Evolutionary conservation across 2,888 invertebrate species (phyloP).

Genomic region (Nephrotoma guestfalica): DNA sequence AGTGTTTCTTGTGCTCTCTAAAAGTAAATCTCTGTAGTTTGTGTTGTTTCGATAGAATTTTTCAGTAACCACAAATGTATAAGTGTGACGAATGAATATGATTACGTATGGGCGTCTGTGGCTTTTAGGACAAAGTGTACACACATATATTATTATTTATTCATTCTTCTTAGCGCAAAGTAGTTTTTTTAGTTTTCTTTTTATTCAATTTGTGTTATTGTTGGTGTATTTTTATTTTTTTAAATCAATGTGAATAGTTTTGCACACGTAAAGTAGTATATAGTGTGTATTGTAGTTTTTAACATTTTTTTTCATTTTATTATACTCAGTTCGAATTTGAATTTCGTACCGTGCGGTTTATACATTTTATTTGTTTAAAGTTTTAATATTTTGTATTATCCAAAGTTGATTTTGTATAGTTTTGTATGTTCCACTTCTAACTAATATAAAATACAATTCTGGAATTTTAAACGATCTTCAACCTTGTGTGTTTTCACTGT

Average conservation of each 20-base stretch:
- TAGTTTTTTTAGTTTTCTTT: not conserved
- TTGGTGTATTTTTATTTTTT: not conserved
- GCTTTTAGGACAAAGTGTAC: not conserved
- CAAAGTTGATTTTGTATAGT: not conserved
- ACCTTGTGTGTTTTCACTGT: not conserved
- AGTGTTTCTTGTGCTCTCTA: not conserved
- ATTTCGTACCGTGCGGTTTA: constrained; percentile 13
- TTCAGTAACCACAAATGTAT: not conserved
- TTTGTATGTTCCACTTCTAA: not conserved
- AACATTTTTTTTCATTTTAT: not conserved
- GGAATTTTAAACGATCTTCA: not conserved
- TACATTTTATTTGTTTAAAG: not conserved
- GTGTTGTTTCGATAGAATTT: not conserved
- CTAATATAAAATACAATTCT: not conserved
- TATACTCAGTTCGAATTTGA: constrained; percentile 12
- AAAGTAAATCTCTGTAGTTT: not conserved
- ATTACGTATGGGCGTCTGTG: not conserved
- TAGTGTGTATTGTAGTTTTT: not conserved
- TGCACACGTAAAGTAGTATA: not conserved
- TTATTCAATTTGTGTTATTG: not conserved
- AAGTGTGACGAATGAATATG: not conserved
- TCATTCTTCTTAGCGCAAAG: not conserved
- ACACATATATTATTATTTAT: not conserved
- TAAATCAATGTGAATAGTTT: constrained; percentile 3
- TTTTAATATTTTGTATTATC: not conserved